Evolutionary conservation across 2,113 vertebrate species (phyloP).

Genomic region (Siniperca knerii): DNA sequence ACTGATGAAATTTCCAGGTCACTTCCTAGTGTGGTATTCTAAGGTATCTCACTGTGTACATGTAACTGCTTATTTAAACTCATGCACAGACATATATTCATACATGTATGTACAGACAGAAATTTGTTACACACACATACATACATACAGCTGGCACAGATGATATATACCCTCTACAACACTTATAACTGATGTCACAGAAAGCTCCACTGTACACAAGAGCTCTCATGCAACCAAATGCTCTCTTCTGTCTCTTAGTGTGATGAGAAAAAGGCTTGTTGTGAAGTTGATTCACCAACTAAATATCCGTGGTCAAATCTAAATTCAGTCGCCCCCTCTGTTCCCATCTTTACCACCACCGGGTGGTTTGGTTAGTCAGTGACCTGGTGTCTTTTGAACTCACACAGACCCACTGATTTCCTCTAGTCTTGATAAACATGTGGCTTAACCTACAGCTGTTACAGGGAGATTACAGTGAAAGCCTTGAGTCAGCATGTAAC

Average conservation of each 20-base stretch:
- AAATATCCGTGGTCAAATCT: slow-evolving; percentile 52
- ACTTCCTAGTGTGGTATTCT: slow-evolving; percentile 13
- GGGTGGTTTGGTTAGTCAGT: slow-evolving; percentile 59
- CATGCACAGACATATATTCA: neutral
- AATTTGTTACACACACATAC: neutral
- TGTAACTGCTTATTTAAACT: neutral
- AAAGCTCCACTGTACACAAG: slow-evolving; percentile 23
- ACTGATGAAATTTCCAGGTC: slow-evolving; percentile 66
- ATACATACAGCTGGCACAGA: slow-evolving; percentile 20
- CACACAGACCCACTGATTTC: slow-evolving; percentile 24
- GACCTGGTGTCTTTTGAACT: slow-evolving; percentile 69
- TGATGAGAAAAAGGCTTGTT: slow-evolving; percentile 57
- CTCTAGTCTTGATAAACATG: slow-evolving; percentile 63
- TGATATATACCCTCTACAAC: neutral
- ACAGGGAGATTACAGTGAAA: slow-evolving; percentile 57
- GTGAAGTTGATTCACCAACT: slow-evolving; percentile 58
- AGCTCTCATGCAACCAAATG: slow-evolving; percentile 40
- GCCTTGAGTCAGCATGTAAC: slow-evolving; percentile 66
- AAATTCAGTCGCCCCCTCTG: slow-evolving; percentile 64
- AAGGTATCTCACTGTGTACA: neutral
- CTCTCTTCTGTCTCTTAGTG: slow-evolving; percentile 9
- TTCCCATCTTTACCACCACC: slow-evolving; percentile 63
- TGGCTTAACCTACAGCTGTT: slow-evolving; percentile 70
- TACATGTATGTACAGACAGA: neutral
- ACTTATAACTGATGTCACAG: slow-evolving; percentile 24